phyloP scores from a whole-genome alignment of 2,797 vertebrate genomes.

The Acanthurus leucopareius region DNA sequence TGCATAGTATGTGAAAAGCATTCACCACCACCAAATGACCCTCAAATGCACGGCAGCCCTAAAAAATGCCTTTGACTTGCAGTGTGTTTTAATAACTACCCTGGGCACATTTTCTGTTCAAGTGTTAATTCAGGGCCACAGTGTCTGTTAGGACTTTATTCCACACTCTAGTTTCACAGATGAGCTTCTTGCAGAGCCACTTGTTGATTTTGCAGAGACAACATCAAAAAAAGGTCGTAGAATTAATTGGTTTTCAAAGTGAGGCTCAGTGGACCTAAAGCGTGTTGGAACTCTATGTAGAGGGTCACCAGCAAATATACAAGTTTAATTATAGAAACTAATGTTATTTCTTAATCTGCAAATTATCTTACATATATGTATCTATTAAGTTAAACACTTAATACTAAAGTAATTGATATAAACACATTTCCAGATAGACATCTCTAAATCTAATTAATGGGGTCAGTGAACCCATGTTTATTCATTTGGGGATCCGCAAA shows the following conservation, averaged over 20 bases:
- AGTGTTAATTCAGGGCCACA: slow-evolving; percentile 84
- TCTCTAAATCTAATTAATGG: not conserved
- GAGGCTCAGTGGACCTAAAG: not conserved
- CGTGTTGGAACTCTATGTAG: slow-evolving; percentile 9
- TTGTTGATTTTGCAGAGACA: slow-evolving; percentile 48
- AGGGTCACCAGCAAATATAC: slow-evolving; percentile 12
- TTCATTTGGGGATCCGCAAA: not conserved
- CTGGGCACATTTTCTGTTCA: slow-evolving; percentile 75
- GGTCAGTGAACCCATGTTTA: not conserved
- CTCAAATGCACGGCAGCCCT: slow-evolving; percentile 38
- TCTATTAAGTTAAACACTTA: not conserved
- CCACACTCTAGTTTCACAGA: slow-evolving; percentile 69
- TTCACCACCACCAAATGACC: slow-evolving; percentile 52
- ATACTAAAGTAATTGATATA: slow-evolving; percentile 7
- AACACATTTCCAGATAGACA: not conserved
- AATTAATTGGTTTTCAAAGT: slow-evolving; percentile 21
- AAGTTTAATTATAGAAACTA: slow-evolving; percentile 6
- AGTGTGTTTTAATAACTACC: slow-evolving; percentile 54
- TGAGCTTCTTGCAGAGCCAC: slow-evolving; percentile 52
- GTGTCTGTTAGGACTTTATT: slow-evolving; percentile 73
- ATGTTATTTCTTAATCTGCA: slow-evolving; percentile 1
- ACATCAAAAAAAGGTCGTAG: slow-evolving; percentile 53
- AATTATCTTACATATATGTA: not conserved
- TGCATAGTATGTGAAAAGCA: slow-evolving; percentile 66
- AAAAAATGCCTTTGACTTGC: slow-evolving; percentile 54